Evolutionary conservation across 2,888 invertebrate genomes (phyloP), one percentile per base, ranked within the genome.

Genomic region (Phaonia tiefii): DNA sequence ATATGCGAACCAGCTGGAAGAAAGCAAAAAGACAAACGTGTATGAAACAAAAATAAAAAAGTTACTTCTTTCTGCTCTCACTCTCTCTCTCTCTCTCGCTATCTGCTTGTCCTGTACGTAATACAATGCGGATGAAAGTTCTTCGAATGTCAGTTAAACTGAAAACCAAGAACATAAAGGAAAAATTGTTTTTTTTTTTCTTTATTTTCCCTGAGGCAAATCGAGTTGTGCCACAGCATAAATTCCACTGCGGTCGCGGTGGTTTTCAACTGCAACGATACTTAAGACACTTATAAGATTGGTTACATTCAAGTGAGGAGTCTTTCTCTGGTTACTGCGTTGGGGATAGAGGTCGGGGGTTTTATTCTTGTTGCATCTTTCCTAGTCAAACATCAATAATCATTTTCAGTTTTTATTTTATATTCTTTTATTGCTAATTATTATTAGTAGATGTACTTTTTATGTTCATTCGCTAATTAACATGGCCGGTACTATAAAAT

Each of bases 91-190:
- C 49, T 20, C 17, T 63, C 39, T 37, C 42, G 17, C 20, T 17
- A 39, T 20, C 13, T 51, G 13, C 39, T 10, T 58, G 20, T 17
- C 20, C 37, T 15, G 15, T 8, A 51, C n/a, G 10, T 20, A 66
- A 31, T 39, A 49, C 70, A 73, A 80, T 81, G 81, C 81, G 81
- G 81, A 81, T 78, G 75, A 81, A 81, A 81, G 81, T 81, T 81
- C 78, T 81, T 81, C 25, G 0, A 37, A 42, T 51, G 51, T 75
- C 75, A 65, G 66, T 31, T 31, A 3, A 31, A 8, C 31, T 31
- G 31, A 3, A 8, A 31, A 8, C 8, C 31, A 8, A 31, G 31
- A 31, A 31, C 8, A 31, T n/a, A 31, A 31, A 31, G 31, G 8
- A 31, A 31, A 31, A 5, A 31, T 31, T 31, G 3, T 31, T 31